phyloP scores from a whole-genome alignment of 1,140 invertebrate genomes.

The Drosophila littoralis region DNA sequence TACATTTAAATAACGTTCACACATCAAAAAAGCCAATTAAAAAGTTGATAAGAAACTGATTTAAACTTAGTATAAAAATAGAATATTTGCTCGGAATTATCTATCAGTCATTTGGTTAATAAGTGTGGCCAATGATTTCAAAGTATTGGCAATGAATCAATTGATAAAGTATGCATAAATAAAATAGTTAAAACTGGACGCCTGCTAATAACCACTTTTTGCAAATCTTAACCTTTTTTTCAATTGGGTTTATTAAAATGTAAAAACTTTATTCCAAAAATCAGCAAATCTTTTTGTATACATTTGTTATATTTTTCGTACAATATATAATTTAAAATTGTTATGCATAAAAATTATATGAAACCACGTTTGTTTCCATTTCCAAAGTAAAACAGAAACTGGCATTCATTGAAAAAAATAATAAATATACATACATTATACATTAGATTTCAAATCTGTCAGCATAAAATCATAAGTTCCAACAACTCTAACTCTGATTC shows the following conservation, averaged over 20 bases:
- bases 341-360: constrained; percentile 52
- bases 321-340: constrained; percentile 34
- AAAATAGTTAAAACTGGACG: too few relatives aligned
- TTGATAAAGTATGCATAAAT: not conserved
- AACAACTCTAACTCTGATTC: constrained; percentile 24
- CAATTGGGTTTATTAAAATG: constrained; percentile 45
- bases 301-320: constrained; percentile 35
- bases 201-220: too few relatives aligned
- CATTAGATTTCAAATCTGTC: constrained; percentile 66
- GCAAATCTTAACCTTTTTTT: not conserved
- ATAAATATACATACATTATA: constrained; percentile 13
- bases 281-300: constrained; percentile 56
- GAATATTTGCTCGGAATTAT: too few relatives aligned
- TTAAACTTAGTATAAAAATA: too few relatives aligned
- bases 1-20: too few relatives aligned
- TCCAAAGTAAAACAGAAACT: constrained; percentile 21
- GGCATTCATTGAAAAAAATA: not conserved
- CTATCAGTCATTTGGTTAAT: too few relatives aligned
- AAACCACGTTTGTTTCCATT: constrained; percentile 50
- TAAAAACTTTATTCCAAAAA: constrained; percentile 73
- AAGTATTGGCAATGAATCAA: not conserved
- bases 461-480: constrained; percentile 44
- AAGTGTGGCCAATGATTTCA: not conserved
- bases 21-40: too few relatives aligned
- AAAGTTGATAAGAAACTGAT: too few relatives aligned